phyloP scores from a whole-genome alignment of 2,113 vertebrate genomes.

The Balaeniceps rex region DNA sequence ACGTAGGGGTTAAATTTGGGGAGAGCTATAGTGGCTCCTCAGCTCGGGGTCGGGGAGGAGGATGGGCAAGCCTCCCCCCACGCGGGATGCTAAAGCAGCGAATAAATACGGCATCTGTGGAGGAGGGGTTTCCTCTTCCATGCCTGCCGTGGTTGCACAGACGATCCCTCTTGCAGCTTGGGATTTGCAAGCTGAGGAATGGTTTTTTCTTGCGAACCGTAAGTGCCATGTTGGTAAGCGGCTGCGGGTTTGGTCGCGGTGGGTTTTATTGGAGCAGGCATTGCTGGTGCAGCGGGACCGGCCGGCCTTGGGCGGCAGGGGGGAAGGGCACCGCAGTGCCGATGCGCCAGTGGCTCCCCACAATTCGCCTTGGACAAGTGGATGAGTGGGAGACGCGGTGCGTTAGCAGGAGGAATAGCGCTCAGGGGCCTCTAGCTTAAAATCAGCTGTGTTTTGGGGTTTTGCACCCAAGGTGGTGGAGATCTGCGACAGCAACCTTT shows the following conservation, averaged over 20 bases:
- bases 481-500: not conserved
- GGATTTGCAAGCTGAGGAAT: conserved; percentile 66
- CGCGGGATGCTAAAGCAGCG: conserved; percentile 59
- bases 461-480: not conserved
- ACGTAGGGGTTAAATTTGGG: not conserved
- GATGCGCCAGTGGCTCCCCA: not conserved
- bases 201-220: conserved; percentile 72
- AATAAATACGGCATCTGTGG: conserved; percentile 69
- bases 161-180: conserved; percentile 30
- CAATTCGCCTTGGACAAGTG: conserved; percentile 1
- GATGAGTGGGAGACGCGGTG: conserved; percentile 7
- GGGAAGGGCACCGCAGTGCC: not conserved
- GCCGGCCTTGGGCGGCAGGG: not conserved
- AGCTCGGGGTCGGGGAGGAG: not conserved
- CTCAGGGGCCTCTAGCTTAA: not conserved
- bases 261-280: not conserved
- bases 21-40: not conserved
- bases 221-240: conserved; percentile 62
- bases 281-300: not conserved
- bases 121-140: conserved; percentile 71
- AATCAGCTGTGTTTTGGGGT: not conserved
- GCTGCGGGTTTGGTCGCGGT: not conserved
- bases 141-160: conserved; percentile 36
- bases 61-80: not conserved
- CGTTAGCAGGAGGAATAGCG: not conserved